Evolutionary conservation across 1,140 invertebrate species (phyloP).

Genomic region (Zaprionus camerounensis): DNA sequence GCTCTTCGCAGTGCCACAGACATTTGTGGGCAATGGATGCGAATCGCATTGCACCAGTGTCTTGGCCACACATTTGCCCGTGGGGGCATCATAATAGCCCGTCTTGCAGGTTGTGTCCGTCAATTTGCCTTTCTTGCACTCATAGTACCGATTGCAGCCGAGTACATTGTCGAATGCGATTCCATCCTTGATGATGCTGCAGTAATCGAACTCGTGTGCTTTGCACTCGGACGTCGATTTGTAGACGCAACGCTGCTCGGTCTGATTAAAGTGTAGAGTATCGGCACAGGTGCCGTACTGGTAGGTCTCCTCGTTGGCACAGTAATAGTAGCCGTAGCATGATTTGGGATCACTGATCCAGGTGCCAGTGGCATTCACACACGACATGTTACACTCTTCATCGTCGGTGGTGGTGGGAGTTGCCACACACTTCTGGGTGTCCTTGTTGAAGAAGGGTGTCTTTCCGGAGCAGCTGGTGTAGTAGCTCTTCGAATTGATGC

Average conservation of each 20-base stretch:
- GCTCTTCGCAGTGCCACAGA: slow-evolving; percentile 58
- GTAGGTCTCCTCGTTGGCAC: slow-evolving; percentile 37
- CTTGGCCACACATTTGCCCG: slow-evolving; percentile 56
- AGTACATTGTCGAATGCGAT: slow-evolving; percentile 55
- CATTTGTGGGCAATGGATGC: slow-evolving; percentile 67
- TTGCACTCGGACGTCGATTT: slow-evolving; percentile 45
- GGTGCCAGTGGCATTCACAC: slow-evolving; percentile 14
- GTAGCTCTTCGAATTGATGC: slow-evolving; percentile 39
- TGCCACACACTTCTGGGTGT: slow-evolving; percentile 53
- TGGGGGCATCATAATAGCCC: slow-evolving; percentile 55
- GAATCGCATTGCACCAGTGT: slow-evolving; percentile 52
- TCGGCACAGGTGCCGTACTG: slow-evolving; percentile 54
- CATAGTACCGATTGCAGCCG: slow-evolving; percentile 60
- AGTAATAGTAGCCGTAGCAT: slow-evolving; percentile 70
- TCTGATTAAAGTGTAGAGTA: slow-evolving; percentile 59
- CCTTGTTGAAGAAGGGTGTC: slow-evolving; percentile 68
- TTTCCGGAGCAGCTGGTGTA: slow-evolving; percentile 47
- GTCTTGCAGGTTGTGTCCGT: slow-evolving; percentile 41
- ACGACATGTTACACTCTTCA: slow-evolving; percentile 46
- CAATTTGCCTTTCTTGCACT: slow-evolving; percentile 50
- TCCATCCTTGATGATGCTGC: slow-evolving; percentile 60
- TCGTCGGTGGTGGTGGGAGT: slow-evolving; percentile 14
- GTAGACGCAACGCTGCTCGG: slow-evolving; percentile 54
- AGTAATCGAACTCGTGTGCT: slow-evolving; percentile 57
- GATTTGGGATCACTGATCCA: slow-evolving; percentile 69